Conservation (phyloP, 2,797 vertebrate species). For the Catharus ustulatus region DNA sequence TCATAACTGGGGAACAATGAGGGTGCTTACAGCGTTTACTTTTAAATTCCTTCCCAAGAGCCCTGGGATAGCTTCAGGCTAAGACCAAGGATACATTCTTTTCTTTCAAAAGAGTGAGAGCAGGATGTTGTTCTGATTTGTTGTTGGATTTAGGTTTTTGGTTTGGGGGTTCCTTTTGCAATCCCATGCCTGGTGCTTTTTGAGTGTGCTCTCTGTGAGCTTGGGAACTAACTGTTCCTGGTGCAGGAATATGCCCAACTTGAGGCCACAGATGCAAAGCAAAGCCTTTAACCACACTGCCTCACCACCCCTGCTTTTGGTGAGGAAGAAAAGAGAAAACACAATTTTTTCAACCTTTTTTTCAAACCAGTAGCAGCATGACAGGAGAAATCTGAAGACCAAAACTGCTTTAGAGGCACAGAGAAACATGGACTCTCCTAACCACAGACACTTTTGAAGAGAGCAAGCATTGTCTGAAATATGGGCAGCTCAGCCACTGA, state of each 20-base stretch:
- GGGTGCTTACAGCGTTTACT: accelerated
- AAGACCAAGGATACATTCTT: background rate
- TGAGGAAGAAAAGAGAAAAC: background rate
- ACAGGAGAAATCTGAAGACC: background rate
- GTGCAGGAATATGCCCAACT: background rate
- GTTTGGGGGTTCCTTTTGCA: background rate
- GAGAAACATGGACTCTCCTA: background rate
- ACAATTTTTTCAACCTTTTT: background rate
- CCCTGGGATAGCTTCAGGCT: background rate
- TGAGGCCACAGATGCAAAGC: background rate
- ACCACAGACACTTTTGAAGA: background rate
- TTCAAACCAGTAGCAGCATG: background rate
- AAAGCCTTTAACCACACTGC: background rate
- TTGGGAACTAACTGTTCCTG: background rate
- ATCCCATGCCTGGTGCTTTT: background rate
- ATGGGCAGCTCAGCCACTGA: background rate
- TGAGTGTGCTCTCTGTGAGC: background rate
- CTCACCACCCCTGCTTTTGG: background rate
- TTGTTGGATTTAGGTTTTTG: background rate
- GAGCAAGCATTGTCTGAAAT: background rate
- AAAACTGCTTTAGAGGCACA: background rate
- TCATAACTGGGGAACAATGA: background rate
- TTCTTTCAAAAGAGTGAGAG: background rate
- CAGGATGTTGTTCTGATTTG: background rate
- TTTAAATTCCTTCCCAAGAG: background rate